Evolutionary conservation across 1,140 invertebrate species (phyloP).

Genomic region (Oryzaephilus surinamensis): DNA sequence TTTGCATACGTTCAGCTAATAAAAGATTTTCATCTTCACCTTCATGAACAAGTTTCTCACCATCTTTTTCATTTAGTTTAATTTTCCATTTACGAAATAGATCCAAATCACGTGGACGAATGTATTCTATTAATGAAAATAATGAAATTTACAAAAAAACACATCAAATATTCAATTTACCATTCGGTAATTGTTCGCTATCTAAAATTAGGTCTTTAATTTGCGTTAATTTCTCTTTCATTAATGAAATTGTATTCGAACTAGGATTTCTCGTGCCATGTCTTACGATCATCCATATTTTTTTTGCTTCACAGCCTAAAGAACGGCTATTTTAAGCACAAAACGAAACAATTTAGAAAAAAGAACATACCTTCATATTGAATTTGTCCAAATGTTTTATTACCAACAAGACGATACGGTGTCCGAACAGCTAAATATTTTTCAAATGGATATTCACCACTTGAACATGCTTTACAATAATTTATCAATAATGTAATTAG

Average conservation of each 20-base stretch:
- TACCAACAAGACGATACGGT: constrained; percentile 50
- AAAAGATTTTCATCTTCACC: constrained; percentile 55
- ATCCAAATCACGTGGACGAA: constrained; percentile 24
- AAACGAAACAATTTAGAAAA: constrained; percentile 1
- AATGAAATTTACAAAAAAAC: constrained; percentile 15
- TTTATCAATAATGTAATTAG: too few relatives aligned
- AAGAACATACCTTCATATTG: constrained; percentile 44
- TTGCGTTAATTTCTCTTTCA: constrained; percentile 39
- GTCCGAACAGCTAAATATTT: constrained; percentile 44
- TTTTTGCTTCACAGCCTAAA: constrained; percentile 46
- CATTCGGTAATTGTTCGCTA: constrained; percentile 17
- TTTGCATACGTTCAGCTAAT: constrained; percentile 53
- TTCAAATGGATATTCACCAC: too few relatives aligned
- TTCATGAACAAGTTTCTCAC: constrained; percentile 47
- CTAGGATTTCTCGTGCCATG: constrained; percentile 59
- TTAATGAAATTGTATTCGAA: constrained; percentile 39
- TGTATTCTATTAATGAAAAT: constrained; percentile 12
- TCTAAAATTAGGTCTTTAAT: constrained; percentile 42
- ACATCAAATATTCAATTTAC: constrained; percentile 14
- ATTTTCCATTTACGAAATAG: constrained; percentile 44
- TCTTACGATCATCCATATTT: constrained; percentile 54
- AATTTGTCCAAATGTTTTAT: constrained; percentile 41
- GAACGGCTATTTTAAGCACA: constrained; percentile 4
- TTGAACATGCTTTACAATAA: too few relatives aligned
- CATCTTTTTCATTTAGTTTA: constrained; percentile 34